Evolutionary conservation across 2,113 vertebrate genomes (phyloP).

Genomic region (Lagopus leucura): DNA sequence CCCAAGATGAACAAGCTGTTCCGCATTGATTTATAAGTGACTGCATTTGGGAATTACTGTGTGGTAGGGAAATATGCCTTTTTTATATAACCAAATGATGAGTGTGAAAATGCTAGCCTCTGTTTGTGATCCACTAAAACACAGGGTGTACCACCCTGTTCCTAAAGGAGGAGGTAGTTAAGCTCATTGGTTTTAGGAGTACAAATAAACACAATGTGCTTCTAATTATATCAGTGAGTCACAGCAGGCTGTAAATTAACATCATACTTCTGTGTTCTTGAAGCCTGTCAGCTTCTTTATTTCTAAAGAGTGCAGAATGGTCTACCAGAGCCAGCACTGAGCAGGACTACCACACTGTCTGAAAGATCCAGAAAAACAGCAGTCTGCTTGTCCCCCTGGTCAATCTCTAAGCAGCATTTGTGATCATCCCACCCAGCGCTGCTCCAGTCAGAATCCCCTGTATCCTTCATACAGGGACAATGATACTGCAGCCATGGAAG

Average conservation of each 20-base stretch:
- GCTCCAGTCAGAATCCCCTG: neutral
- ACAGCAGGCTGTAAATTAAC: neutral
- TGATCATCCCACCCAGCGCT: neutral
- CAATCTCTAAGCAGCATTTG: neutral
- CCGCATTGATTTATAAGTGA: neutral
- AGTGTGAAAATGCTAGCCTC: neutral
- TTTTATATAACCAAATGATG: conserved; percentile 38
- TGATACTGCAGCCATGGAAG: neutral
- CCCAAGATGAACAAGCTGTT: neutral
- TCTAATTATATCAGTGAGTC: conserved; percentile 28
- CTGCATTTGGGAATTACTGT: conserved; percentile 4
- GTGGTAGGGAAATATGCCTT: neutral
- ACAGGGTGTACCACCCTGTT: neutral
- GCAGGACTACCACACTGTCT: too few relatives aligned
- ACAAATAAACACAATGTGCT: conserved; percentile 16
- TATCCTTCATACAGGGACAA: fast-evolving
- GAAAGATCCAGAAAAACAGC: neutral
- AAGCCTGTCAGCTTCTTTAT: neutral
- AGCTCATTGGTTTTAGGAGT: neutral
- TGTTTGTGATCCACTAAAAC: neutral
- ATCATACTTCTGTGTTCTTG: neutral
- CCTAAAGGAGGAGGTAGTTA: neutral
- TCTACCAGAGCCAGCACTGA: neutral
- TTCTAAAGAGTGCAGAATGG: neutral
- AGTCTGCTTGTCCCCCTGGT: neutral